Evolutionary conservation across 1,140 invertebrate genomes (phyloP), one percentile per base, ranked within the genome.

Genomic region (Megalonaias nervosa): DNA sequence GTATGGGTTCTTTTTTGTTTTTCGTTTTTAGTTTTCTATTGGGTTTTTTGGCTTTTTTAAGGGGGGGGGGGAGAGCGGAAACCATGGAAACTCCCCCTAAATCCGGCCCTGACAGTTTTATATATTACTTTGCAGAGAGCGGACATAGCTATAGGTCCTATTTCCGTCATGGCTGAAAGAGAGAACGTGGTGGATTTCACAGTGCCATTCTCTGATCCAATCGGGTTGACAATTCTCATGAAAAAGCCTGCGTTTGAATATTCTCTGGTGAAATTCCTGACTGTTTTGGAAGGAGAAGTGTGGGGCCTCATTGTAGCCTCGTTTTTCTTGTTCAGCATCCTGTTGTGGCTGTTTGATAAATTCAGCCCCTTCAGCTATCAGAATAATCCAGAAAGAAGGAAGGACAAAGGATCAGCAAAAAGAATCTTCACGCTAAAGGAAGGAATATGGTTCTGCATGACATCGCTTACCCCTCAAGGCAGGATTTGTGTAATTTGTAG

Each of bases 401-500:
- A 97, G 81, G 97, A 98, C 80, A 75, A 85, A n/a, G 86, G 88
- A n/a, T 95, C 97, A 74, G 97, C 99, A 88, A 98, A 98, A 86
- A 91, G 98, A 19, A 96, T 98, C 85, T 99, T 99, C 84, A 97
- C 95, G 26, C 91, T 99, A 3, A 98, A 98, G 86, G 98, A 99
- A 91, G 98, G 97, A 87, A 92, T 99, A 0, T 99, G 98, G 98
- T 99, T 99, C 89, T 99, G 98, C 87, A 99, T 99, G 97, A 99
- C 97, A 26, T 99, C 97, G 1, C 88, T 99, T 13, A 99, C 97
- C 0, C 97, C 97, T 0, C 97, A 99, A 92, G 94, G 90, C 90
- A 74, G 15, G 62, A 48, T 16, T 66, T 13, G 31, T 31, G 21
- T 48, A 12, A 59, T 26, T 26, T 17, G 17, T 68, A 23, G 57